phyloP scores from a whole-genome alignment of 2,888 invertebrate species.

The Adela reaumurella region DNA sequence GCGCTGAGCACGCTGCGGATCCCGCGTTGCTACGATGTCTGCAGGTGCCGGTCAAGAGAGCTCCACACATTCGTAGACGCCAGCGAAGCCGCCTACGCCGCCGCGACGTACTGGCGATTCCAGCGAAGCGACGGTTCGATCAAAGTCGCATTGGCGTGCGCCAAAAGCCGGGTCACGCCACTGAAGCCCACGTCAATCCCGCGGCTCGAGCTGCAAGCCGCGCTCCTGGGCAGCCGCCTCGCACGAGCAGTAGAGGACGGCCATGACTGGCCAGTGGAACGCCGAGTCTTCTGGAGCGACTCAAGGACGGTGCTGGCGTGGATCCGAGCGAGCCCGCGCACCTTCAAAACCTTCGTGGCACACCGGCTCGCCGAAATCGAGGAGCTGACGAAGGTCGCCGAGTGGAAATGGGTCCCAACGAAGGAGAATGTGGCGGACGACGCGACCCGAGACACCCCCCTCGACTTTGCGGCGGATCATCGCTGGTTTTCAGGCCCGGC shows the following conservation, averaged over 20 bases:
- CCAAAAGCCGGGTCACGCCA: conserved; percentile 9
- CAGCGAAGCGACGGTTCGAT: conserved; percentile 5
- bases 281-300: conserved; percentile 7
- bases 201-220: conserved; percentile 9
- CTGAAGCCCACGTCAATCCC: conserved; percentile 8
- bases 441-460: conserved; percentile 4
- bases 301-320: conserved; percentile 8
- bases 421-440: conserved; percentile 8
- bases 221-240: conserved; percentile 6
- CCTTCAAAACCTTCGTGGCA: conserved; percentile 9
- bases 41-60: conserved; percentile 7
- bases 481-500: background rate
- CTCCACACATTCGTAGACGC: conserved; percentile 16
- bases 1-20: conserved; percentile 9
- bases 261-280: background rate
- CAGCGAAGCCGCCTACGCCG: conserved; percentile 13
- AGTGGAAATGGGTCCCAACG: conserved; percentile 7
- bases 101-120: conserved; percentile 13
- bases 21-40: conserved; percentile 2
- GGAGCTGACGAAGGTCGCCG: conserved; percentile 2
- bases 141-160: conserved; percentile 11
- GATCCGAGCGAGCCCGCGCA: conserved; percentile 6
- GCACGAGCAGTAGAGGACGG: conserved; percentile 5
- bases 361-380: conserved; percentile 9
- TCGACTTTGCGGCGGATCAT: background rate